Percentiles rank a stretch among this genome's conserved stretches.
Conservation (phyloP, 1,140 invertebrate genomes). For the Tetragnatha versicolor region DNA sequence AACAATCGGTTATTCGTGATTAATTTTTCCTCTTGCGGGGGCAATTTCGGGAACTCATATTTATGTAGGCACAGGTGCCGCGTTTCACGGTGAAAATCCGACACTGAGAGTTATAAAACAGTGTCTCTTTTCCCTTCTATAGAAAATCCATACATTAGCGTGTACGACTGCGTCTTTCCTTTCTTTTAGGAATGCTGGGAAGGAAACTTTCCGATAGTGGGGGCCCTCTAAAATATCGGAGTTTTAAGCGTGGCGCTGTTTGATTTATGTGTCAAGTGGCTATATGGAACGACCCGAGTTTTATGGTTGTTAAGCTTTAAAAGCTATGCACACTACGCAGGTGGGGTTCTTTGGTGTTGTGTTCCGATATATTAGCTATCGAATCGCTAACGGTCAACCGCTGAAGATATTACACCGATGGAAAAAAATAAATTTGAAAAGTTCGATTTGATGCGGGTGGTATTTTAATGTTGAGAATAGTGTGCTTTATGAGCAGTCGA, state of each 20-base stretch:
- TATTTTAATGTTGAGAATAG: no score
- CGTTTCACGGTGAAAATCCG: conserved; percentile 39
- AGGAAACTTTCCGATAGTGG: conserved; percentile 38
- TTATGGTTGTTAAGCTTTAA: conserved; percentile 14
- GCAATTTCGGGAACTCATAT: conserved; percentile 36
- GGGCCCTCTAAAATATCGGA: conserved; percentile 38
- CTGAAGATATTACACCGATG: no score
- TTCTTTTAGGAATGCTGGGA: conserved; percentile 8
- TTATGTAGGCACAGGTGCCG: conserved; percentile 33
- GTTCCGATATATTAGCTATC: no score
- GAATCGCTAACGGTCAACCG: no score
- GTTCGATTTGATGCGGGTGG: no score
- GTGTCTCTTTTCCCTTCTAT: conserved; percentile 35
- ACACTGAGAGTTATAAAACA: conserved; percentile 31
- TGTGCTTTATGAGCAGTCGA: no score
- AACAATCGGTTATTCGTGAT: conserved; percentile 49
- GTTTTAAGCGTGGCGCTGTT: conserved; percentile 32
- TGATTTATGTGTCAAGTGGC: conserved; percentile 28
- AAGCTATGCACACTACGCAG: no score
- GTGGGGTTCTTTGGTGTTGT: no score
- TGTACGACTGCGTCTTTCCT: conserved; percentile 1
- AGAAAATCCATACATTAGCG: conserved; percentile 46
- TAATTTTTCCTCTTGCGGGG: conserved; percentile 33
- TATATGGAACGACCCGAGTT: not conserved
- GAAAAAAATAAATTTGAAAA: no score